Evolutionary conservation across 2,113 vertebrate species (phyloP).

Genomic region (Halcyon senegalensis): DNA sequence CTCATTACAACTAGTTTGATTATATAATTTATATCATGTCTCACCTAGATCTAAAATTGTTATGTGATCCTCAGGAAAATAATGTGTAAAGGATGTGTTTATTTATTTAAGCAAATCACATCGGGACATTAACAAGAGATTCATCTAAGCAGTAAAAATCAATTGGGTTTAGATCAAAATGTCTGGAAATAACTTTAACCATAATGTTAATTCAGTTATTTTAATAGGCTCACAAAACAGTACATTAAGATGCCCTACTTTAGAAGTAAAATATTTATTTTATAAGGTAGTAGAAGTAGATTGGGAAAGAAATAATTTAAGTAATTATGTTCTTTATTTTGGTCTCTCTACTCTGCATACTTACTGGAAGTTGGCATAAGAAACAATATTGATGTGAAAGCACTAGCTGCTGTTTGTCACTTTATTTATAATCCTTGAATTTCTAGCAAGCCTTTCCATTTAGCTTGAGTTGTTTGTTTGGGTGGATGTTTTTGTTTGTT

Average conservation of each 20-base stretch:
- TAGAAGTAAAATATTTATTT: conserved; percentile 48
- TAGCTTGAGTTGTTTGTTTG: neutral
- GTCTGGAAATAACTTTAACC: conserved; percentile 17
- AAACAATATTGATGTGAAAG: conserved; percentile 28
- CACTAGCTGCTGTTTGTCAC: neutral
- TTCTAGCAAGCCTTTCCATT: neutral
- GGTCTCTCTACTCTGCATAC: neutral
- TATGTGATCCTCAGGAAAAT: neutral
- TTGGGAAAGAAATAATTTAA: conserved; percentile 41
- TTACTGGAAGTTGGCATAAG: neutral
- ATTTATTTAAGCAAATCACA: neutral
- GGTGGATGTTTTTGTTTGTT: neutral
- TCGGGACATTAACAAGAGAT: neutral
- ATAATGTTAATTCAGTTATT: conserved; percentile 41
- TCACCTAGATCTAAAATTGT: neutral
- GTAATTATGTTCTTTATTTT: conserved; percentile 29
- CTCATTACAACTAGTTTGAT: neutral
- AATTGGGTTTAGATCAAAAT: conserved; percentile 33
- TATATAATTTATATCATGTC: neutral
- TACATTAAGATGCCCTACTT: conserved; percentile 22
- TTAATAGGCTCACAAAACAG: conserved; percentile 53
- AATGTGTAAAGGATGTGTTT: neutral
- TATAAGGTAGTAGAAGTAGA: conserved; percentile 14
- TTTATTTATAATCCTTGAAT: conserved; percentile 17
- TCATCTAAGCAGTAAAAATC: neutral